These are phyloP conservation scores for Leptinotarsa tumamoca DNA, from an alignment of 2,888 invertebrate species.

Conservation along the genomic window DNA sequence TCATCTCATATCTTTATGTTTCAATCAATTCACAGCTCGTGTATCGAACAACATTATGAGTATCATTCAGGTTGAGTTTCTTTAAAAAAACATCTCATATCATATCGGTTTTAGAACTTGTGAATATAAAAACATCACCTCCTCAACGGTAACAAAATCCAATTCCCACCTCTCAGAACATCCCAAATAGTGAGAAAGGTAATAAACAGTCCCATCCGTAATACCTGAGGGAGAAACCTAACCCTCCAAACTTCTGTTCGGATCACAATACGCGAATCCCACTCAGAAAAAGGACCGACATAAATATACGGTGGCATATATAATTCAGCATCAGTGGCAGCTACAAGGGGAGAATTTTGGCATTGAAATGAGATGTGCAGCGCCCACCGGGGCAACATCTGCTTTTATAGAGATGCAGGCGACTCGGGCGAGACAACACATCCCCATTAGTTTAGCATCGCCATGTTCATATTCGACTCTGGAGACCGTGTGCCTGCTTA, in stretches of 20 bases:
- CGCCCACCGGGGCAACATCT: slow-evolving; percentile 62
- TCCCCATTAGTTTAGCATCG: slow-evolving; percentile 64
- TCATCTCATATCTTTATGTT: too few relatives aligned
- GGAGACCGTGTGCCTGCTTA: slow-evolving; percentile 57
- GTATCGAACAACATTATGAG: too few relatives aligned
- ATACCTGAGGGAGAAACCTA: slow-evolving; percentile 51
- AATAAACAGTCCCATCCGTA: slow-evolving; percentile 28
- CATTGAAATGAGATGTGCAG: slow-evolving; percentile 60
- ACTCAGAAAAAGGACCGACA: slow-evolving; percentile 58
- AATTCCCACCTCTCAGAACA: slow-evolving; percentile 7
- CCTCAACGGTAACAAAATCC: background rate
- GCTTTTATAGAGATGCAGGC: slow-evolving; percentile 61
- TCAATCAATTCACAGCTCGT: too few relatives aligned
- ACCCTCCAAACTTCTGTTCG: slow-evolving; percentile 49
- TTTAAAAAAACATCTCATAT: too few relatives aligned
- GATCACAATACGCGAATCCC: slow-evolving; percentile 48
- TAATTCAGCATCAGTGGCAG: slow-evolving; percentile 58
- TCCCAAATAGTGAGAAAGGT: slow-evolving; percentile 9
- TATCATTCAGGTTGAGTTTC: too few relatives aligned
- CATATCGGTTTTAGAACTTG: background rate
- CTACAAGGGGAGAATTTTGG: slow-evolving; percentile 54
- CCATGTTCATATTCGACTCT: slow-evolving; percentile 59
- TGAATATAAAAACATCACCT: background rate
- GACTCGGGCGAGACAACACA: slow-evolving; percentile 58
- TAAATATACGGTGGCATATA: slow-evolving; percentile 61